Base-by-base conservation (phyloP, 2,888 invertebrate genomes). In the Cerastis leucographa region DNA sequence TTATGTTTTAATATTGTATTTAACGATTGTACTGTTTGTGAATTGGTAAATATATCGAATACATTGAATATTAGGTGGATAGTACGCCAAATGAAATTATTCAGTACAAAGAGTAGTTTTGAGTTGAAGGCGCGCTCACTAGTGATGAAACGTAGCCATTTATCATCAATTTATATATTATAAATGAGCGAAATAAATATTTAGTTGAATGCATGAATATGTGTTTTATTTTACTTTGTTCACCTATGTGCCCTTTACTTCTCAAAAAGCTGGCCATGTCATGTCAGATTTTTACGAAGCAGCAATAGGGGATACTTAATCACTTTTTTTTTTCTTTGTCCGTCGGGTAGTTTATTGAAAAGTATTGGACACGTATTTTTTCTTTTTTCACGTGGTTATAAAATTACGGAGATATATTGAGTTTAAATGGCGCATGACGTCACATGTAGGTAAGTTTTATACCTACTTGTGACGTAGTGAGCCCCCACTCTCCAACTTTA, bases 21-120 rank as follows among this genome's bases (percentile, higher is more conserved):
- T 66, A 78, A 82, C 70, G 68, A 83, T 87, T 87, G 83, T 89
- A 88, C 84, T 87, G 87, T 87, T 68, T 80, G 79, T 78, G 71
- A 85, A 85, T 89, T 86, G 80, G 75, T 83, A 78, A 80, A 76
- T 75, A 80, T 77, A 81, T 81, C 78, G 81, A 81, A 83, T 84
- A 83, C 66, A 79, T 79, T 83, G 74, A 62, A 54, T 86, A 84
- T 82, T 82, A 88, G 71, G 76, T 75, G 79, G 67, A 73, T 85
- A 90, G 87, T 83, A 90, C 93, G 92, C 94, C 94, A 93, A 94
- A 93, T 92, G 92, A 92, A 94, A 93, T 94, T 92, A 91, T 92
- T 92, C 94, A 96, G 96, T 96, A 96, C 96, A 96, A 96, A 95
- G 87, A 81, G 92, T 94, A 95, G 94, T 90, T 35, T 35, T 86